phyloP scores from a whole-genome alignment of 2,113 vertebrate species.

The Hippocampus comes region DNA sequence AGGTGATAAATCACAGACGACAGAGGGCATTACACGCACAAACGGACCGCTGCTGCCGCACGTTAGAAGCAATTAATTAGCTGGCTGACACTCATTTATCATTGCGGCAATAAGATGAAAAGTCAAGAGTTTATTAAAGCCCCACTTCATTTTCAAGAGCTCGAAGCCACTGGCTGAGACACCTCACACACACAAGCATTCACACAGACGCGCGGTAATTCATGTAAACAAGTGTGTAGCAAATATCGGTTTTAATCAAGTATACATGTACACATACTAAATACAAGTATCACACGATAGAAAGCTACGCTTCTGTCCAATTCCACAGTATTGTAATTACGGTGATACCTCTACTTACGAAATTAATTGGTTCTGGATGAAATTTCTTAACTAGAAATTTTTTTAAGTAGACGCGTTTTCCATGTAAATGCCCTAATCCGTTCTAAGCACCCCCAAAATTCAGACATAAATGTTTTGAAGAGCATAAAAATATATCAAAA shows the following conservation, averaged over 20 bases:
- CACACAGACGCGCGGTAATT: slow-evolving; percentile 42
- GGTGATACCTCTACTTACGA: no score
- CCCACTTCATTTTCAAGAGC: slow-evolving; percentile 57
- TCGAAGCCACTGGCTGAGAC: slow-evolving; percentile 13
- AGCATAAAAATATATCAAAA: no score
- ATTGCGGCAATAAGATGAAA: slow-evolving; percentile 74
- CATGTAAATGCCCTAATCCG: neutral
- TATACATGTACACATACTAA: slow-evolving; percentile 35
- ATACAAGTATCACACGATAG: slow-evolving; percentile 28
- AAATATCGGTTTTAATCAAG: slow-evolving; percentile 29
- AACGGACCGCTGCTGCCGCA: slow-evolving; percentile 50
- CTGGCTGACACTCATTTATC: slow-evolving; percentile 73
- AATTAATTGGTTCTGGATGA: no score
- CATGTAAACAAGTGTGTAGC: slow-evolving; percentile 23
- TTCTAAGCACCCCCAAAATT: no score
- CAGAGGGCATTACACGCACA: slow-evolving; percentile 66
- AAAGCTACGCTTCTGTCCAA: slow-evolving; percentile 35
- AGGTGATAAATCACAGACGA: slow-evolving; percentile 68
- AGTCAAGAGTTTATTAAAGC: slow-evolving; percentile 80
- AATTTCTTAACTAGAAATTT: no score
- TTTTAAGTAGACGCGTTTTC: no score
- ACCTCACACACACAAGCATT: slow-evolving; percentile 39
- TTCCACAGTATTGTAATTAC: slow-evolving; percentile 31
- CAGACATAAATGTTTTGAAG: no score
- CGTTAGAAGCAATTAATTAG: slow-evolving; percentile 70